Conservation (phyloP, 2,888 invertebrate genomes). For the Ornithoptera alexandrae region DNA sequence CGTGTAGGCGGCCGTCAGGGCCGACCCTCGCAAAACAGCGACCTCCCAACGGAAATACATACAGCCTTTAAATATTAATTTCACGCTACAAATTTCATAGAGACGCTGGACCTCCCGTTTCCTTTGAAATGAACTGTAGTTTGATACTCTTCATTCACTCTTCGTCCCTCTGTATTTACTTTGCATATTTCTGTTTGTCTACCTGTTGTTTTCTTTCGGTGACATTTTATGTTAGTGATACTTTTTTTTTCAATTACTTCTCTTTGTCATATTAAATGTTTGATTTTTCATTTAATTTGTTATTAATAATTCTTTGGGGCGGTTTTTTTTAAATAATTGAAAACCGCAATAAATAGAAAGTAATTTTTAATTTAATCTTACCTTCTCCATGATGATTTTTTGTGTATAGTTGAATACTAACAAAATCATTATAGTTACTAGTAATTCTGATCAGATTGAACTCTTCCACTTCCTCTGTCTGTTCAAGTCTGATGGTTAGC, state of each 20-base stretch:
- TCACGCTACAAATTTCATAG: neutral
- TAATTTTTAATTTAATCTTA: too few species aligned
- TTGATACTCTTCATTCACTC: neutral
- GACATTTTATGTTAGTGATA: neutral
- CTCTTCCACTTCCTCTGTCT: too few species aligned
- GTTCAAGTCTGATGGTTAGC: too few species aligned
- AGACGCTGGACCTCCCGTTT: neutral
- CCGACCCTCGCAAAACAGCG: neutral
- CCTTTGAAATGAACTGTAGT: neutral
- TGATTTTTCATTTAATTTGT: neutral
- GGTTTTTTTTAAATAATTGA: too few species aligned
- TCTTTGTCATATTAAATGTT: neutral
- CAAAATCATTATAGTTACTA: too few species aligned
- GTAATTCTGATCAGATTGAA: too few species aligned
- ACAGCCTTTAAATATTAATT: constrained; percentile 4
- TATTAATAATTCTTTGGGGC: too few species aligned
- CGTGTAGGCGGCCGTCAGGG: constrained; percentile 1
- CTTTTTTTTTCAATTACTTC: neutral
- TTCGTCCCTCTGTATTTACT: neutral
- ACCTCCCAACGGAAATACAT: constrained; percentile 12
- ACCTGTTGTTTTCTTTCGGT: neutral
- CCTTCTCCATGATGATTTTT: too few species aligned
- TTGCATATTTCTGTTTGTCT: neutral
- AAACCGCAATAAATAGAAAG: too few species aligned
- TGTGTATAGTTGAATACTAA: too few species aligned